Conservation (phyloP, 1,140 invertebrate species). For the Macrobrachium nipponense region DNA sequence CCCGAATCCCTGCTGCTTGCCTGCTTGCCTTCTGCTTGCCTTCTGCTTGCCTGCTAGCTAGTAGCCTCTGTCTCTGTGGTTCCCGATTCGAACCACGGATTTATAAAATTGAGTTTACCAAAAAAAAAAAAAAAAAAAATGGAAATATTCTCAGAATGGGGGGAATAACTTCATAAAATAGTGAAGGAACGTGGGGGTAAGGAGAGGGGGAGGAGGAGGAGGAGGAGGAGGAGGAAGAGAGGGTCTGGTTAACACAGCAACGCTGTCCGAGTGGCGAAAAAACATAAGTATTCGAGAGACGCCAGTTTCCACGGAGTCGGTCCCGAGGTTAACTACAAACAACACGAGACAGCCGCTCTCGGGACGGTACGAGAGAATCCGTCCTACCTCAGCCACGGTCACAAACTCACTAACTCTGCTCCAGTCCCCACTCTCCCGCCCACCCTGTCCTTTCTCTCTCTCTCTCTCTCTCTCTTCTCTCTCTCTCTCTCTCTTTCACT, state of each 20-base stretch:
- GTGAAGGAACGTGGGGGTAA: too few relatives aligned
- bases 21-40: neutral
- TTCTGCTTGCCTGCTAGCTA: neutral
- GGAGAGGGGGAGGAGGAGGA: too few relatives aligned
- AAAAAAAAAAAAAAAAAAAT: too few relatives aligned
- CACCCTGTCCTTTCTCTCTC: slow-evolving; percentile 23
- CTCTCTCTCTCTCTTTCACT: slow-evolving; percentile 12
- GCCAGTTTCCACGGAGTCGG: slow-evolving; percentile 20
- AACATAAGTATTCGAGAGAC: neutral
- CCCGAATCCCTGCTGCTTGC: too few relatives aligned
- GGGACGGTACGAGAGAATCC: neutral
- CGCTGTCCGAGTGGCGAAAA: neutral
- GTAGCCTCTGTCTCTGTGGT: too few relatives aligned
- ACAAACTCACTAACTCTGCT: slow-evolving; percentile 44
- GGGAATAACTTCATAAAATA: too few relatives aligned
- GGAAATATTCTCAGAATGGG: too few relatives aligned
- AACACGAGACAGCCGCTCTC: neutral
- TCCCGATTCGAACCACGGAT: too few relatives aligned
- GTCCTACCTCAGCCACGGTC: slow-evolving; percentile 34
- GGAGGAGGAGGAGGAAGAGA: neutral
- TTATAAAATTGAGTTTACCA: too few relatives aligned
- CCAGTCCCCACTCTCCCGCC: slow-evolving; percentile 19
- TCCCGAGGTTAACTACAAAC: slow-evolving; percentile 12
- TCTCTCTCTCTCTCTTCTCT: neutral
- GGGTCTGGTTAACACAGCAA: neutral